Evolutionary conservation across 2,113 vertebrate genomes (phyloP).

Genomic region (Lepisosteus oculatus): DNA sequence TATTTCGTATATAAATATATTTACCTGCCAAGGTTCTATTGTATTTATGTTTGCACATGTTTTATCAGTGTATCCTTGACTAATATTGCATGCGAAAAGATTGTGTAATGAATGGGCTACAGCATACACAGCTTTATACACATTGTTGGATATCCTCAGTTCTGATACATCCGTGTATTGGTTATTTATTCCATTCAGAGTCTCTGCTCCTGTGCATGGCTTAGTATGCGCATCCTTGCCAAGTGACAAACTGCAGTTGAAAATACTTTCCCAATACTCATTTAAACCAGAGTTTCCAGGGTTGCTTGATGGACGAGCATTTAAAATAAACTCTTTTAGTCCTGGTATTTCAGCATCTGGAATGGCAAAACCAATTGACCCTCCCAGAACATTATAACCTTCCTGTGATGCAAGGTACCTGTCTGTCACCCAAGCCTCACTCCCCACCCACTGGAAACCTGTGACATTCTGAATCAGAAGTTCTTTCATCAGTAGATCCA

Average conservation of each 20-base stretch:
- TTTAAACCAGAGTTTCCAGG: conserved; percentile 1
- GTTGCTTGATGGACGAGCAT: conserved; percentile 7
- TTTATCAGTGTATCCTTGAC: neutral
- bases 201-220: conserved; percentile 8
- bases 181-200: neutral
- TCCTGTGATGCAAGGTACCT: neutral
- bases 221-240: neutral
- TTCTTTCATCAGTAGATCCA: too few species aligned
- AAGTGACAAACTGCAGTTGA: neutral
- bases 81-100: conserved; percentile 2
- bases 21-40: conserved; percentile 20
- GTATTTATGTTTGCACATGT: conserved; percentile 5
- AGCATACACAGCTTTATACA: conserved; percentile 3
- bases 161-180: conserved; percentile 11
- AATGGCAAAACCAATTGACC: conserved; percentile 6
- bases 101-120: neutral
- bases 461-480: conserved; percentile 9
- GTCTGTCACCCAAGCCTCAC: neutral
- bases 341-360: neutral
- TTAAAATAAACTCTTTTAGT: neutral
- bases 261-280: conserved; percentile 9
- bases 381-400: neutral
- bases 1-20: neutral
- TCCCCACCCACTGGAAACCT: conserved; percentile 21
- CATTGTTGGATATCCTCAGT: neutral